Evolutionary conservation across 1,140 invertebrate species (phyloP).

Genomic region (Stenopsyche tienmushanensis): DNA sequence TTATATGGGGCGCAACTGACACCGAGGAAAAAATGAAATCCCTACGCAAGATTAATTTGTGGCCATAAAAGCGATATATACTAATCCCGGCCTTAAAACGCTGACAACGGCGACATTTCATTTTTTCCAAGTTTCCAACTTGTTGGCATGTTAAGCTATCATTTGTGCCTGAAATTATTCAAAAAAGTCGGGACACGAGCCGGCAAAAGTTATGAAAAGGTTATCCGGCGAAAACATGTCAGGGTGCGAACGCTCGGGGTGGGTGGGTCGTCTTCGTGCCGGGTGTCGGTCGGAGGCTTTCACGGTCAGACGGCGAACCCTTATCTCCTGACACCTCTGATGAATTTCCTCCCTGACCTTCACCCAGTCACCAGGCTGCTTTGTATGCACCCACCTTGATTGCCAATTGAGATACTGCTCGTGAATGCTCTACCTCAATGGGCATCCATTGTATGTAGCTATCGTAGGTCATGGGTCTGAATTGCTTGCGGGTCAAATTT

Average conservation of each 20-base stretch:
- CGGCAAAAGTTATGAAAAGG: too few species aligned
- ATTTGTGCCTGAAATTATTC: neutral
- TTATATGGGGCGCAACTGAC: too few species aligned
- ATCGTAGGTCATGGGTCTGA: too few species aligned
- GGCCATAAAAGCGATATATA: neutral
- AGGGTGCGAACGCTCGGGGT: neutral
- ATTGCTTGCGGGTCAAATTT: too few species aligned
- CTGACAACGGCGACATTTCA: neutral
- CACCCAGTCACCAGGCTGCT: constrained; percentile 4
- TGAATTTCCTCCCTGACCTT: constrained; percentile 34
- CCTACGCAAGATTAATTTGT: neutral
- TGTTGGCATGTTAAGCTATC: neutral
- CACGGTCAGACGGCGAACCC: constrained; percentile 1
- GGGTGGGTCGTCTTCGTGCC: neutral
- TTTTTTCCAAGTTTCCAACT: neutral
- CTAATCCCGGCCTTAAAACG: neutral
- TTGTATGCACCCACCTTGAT: constrained; percentile 20
- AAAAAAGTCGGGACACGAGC: too few species aligned
- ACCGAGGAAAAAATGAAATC: too few species aligned
- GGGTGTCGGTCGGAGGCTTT: neutral
- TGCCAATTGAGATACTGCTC: constrained; percentile 30
- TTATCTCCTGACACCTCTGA: constrained; percentile 18
- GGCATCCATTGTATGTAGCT: too few species aligned
- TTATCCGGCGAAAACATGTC: neutral
- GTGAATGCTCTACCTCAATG: too few species aligned